Evolutionary conservation across 2,113 vertebrate genomes (phyloP).

Genomic region (Alaudala cheleensis): DNA sequence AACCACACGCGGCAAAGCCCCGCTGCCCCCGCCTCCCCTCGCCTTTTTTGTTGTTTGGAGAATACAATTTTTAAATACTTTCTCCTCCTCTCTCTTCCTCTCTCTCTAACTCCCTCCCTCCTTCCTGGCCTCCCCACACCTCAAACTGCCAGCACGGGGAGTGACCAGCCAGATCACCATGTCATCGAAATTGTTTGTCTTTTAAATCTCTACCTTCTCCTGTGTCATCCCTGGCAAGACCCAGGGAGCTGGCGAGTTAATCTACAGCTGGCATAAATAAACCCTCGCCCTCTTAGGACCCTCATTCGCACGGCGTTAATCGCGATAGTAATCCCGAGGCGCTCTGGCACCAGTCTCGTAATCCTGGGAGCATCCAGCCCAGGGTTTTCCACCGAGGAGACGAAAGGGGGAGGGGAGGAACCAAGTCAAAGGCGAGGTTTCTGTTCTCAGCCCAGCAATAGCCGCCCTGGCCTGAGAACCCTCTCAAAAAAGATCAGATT

Average conservation of each 20-base stretch:
- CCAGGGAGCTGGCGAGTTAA: not conserved
- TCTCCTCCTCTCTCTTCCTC: not conserved
- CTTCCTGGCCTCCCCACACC: not conserved
- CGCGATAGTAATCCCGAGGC: not conserved
- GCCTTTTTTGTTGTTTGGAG: not conserved
- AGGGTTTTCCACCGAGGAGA: constrained; percentile 10
- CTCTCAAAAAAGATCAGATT: not conserved
- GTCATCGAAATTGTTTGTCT: not conserved
- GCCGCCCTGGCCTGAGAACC: not conserved
- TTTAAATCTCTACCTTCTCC: constrained; percentile 20
- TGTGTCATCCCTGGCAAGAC: constrained; percentile 30
- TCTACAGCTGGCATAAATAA: not conserved
- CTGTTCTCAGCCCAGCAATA: not conserved
- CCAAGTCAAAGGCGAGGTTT: not conserved
- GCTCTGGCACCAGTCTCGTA: not conserved
- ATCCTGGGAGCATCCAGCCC: not conserved
- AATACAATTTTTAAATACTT: constrained; percentile 11
- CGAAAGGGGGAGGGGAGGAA: not conserved
- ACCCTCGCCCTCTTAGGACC: not conserved
- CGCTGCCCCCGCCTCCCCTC: not conserved
- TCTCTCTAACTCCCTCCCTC: not conserved
- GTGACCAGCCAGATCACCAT: not conserved
- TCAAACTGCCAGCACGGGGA: not conserved
- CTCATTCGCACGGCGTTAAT: constrained; percentile 32
- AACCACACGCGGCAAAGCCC: constrained; percentile 24